These are phyloP conservation scores for Drosophila limbata DNA, from an alignment of 2,888 invertebrate genomes.

Conservation along the genomic window DNA sequence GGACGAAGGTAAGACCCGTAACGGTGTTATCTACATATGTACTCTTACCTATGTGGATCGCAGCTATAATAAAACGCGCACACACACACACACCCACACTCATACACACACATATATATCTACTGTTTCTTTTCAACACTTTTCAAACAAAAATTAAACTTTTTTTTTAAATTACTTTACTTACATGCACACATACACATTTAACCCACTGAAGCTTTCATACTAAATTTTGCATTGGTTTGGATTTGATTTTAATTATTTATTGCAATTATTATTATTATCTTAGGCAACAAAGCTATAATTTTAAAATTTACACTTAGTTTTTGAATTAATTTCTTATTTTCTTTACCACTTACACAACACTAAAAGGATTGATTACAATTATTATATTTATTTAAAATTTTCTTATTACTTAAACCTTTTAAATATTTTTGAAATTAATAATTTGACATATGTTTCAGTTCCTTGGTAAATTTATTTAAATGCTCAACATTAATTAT, in stretches of 20 bases:
- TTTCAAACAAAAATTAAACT: not conserved
- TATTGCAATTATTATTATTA: constrained; percentile 7
- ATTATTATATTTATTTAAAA: not conserved
- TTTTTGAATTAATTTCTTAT: constrained; percentile 1
- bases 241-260: constrained; percentile 28
- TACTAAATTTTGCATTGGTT: constrained; percentile 46
- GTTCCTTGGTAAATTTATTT: constrained; percentile 12
- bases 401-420: not conserved
- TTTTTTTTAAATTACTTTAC: not conserved
- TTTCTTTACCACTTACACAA: not conserved
- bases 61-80: constrained; percentile 37
- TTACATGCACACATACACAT: constrained; percentile 17
- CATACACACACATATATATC: constrained; percentile 17
- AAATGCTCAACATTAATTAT: not conserved
- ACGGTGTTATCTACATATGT: constrained; percentile 41
- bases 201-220: constrained; percentile 30
- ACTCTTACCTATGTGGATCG: constrained; percentile 43
- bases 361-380: constrained; percentile 1
- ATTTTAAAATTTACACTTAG: not conserved
- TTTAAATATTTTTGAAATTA: not conserved
- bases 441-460: constrained; percentile 26
- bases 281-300: constrained; percentile 5
- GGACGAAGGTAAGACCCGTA: constrained; percentile 88
- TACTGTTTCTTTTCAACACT: constrained; percentile 1
- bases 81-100: constrained; percentile 27